A percentile compares a stretch with the other conserved stretches of the same genome.
Evolutionary conservation across 2,797 vertebrate genomes (phyloP).

Genomic region (Danio aesculapii): DNA sequence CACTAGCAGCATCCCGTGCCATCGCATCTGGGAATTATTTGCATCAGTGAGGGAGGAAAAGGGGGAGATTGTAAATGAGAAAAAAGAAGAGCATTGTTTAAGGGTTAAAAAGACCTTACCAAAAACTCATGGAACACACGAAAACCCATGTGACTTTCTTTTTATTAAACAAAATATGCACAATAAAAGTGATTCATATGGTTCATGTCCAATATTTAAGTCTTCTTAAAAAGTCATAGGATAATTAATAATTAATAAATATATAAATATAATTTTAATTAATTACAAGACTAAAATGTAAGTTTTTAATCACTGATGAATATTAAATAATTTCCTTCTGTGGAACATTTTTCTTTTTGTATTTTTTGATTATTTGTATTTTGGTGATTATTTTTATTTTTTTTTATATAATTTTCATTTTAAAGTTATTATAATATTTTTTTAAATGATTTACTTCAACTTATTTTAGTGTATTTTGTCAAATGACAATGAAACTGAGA

Average conservation of each 20-base stretch:
- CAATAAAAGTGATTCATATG: constrained; percentile 1
- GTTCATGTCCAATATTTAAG: neutral
- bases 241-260: too few species aligned
- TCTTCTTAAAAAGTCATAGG: neutral
- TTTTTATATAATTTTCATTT: too few species aligned
- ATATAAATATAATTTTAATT: too few species aligned
- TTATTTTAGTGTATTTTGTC: too few species aligned
- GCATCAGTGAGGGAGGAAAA: constrained; percentile 47
- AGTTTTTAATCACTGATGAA: neutral
- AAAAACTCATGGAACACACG: neutral
- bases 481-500: too few species aligned
- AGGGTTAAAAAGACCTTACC: constrained; percentile 20
- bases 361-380: too few species aligned
- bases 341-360: too few species aligned
- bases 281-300: neutral
- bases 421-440: too few species aligned
- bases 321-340: too few species aligned
- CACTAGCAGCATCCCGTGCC: constrained; percentile 66
- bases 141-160: neutral
- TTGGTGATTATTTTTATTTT: too few species aligned
- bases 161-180: neutral
- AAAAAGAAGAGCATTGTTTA: constrained; percentile 31
- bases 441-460: too few species aligned
- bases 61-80: constrained; percentile 29
- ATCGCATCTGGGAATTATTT: constrained; percentile 74